Percentiles rank a stretch among this genome's conserved stretches.
These are phyloP conservation scores for Protobothrops mucrosquamatus DNA, from an alignment of 2,113 vertebrate species.

Conservation along the genomic window DNA sequence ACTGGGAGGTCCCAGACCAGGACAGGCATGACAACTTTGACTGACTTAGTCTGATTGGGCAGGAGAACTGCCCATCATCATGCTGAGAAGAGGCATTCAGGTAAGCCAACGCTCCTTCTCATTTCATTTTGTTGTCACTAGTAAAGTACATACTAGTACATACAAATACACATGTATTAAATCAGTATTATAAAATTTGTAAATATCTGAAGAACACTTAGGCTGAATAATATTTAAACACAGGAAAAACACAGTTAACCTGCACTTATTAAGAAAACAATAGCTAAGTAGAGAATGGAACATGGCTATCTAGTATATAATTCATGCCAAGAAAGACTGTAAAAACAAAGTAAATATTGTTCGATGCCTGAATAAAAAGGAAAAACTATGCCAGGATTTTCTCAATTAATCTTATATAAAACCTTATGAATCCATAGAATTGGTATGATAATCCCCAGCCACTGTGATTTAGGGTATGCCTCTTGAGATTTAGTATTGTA, in stretches of 20 bases:
- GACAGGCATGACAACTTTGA: too few species aligned
- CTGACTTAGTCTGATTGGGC: too few species aligned
- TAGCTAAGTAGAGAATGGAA: neutral
- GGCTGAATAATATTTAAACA: neutral
- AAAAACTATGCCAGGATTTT: neutral
- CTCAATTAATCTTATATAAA: neutral
- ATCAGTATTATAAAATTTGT: neutral
- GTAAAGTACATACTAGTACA: neutral
- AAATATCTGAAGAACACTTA: neutral
- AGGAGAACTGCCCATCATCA: too few species aligned
- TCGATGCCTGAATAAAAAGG: neutral
- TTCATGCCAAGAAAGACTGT: neutral
- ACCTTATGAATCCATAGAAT: neutral
- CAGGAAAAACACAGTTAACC: neutral
- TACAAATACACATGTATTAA: neutral
- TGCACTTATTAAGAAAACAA: neutral
- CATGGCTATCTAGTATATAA: neutral
- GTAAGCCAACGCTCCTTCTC: too few species aligned
- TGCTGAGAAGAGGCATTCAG: too few species aligned
- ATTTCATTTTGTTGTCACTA: too few species aligned
- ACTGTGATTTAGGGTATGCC: neutral
- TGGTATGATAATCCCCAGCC: neutral
- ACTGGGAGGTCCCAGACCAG: too few species aligned
- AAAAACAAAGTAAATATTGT: neutral
- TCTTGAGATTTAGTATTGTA: neutral